Base-by-base conservation (phyloP, 2,113 vertebrate species). In the Solea senegalensis region DNA sequence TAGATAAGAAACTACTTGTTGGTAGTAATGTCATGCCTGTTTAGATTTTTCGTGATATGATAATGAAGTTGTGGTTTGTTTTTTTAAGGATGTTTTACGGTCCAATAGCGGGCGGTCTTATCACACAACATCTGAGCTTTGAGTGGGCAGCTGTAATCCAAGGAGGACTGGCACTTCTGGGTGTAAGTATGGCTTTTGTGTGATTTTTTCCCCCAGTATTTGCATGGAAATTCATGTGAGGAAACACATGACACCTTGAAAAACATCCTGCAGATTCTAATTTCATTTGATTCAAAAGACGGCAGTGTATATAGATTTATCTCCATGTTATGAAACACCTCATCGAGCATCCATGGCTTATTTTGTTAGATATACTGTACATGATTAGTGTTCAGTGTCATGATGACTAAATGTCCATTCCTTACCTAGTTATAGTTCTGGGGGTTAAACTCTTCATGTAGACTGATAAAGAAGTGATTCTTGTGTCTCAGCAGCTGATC, bases 101-200 rank as follows among this genome's bases (percentile, higher is more conserved):
- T 27, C 97, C 97, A 0, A 88, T 85, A 0, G 59, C 97, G 8
- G 97, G 97, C 43, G 96, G 97, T 58, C 91, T 96, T 74, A 82
- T 98, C 40, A 94, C 95, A 67, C 95, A 98, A 48, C 91, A 92
- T 27, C 88, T 98, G 48, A 88, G 86, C 78, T 99, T 99, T 77
- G 92, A 97, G 69, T 98, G 95, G 95, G 94, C 96, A 0, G 93
- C 97, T 26, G 78, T 86, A 21, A 43, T 95, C 11, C 96, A 98
- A 82, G 96, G 95, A 75, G 90, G 83, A 5, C 87, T 95, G 88
- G 74, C 92, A 1, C 82, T 97, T 57, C 41, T 94, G 58, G 93
- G 88, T 80, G 97, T 98, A 91, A 95, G 97, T 95, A 58, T 75
- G 3, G 4, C 16, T 2, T 40, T 13, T 0, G 7, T 46, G 1